Percentiles rank a stretch among this genome's conserved stretches.
Evolutionary conservation across 2,113 vertebrate species (phyloP).

Genomic region (Zeus faber): DNA sequence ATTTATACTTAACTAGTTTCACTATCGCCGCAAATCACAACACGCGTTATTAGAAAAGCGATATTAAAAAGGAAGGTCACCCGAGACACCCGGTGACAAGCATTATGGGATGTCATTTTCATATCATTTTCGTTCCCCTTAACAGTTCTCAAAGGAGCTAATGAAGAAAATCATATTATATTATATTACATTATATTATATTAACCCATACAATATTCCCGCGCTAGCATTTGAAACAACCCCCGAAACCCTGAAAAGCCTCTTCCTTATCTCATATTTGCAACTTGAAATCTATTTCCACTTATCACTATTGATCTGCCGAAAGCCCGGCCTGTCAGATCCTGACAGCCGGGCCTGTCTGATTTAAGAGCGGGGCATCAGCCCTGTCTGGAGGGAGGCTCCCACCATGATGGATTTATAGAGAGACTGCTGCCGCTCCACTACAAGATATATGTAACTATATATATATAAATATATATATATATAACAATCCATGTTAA

Average conservation of each 20-base stretch:
- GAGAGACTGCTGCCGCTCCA: conserved; percentile 9
- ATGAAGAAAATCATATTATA: background rate
- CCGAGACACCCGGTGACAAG: no score
- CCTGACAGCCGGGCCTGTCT: conserved; percentile 44
- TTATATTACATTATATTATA: conserved; percentile 5
- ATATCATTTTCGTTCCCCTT: no score
- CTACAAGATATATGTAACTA: no score
- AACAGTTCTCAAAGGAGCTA: conserved; percentile 4
- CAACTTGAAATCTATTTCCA: conserved; percentile 46
- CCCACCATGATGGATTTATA: conserved; percentile 43
- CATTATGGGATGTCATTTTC: no score
- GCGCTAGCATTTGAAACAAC: background rate
- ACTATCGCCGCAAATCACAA: background rate
- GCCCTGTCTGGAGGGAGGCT: conserved; percentile 39
- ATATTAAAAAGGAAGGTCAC: no score
- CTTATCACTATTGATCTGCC: conserved; percentile 58
- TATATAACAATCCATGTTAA: no score
- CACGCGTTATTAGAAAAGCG: background rate
- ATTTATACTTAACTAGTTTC: background rate
- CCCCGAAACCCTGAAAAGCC: conserved; percentile 8
- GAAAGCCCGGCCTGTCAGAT: conserved; percentile 48
- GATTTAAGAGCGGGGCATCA: conserved; percentile 54
- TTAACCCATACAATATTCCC: conserved; percentile 6
- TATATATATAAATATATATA: no score
- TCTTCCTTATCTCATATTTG: conserved; percentile 38